phyloP scores from a whole-genome alignment of 2,888 invertebrate genomes.

The Melanotus villosus region DNA sequence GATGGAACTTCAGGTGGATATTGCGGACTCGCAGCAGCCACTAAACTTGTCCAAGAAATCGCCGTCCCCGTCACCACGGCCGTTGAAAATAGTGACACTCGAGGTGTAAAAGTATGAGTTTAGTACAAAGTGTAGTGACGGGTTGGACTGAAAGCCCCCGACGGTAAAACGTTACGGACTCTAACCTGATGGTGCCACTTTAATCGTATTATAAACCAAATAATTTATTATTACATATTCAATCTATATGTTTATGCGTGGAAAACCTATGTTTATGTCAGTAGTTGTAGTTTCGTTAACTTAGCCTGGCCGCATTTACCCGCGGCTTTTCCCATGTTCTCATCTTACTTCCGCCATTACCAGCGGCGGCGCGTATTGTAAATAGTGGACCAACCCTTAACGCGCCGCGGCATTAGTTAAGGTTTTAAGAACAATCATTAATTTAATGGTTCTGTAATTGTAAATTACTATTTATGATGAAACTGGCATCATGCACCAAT shows the following conservation, averaged over 20 bases:
- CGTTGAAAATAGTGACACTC: constrained; percentile 67
- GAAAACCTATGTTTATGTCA: constrained; percentile 51
- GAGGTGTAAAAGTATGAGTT: constrained; percentile 64
- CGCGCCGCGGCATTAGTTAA: constrained; percentile 60
- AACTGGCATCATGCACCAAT: constrained; percentile 68
- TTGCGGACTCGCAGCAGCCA: constrained; percentile 86
- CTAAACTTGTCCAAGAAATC: constrained; percentile 91
- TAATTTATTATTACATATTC: constrained; percentile 67
- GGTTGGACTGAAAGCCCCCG: constrained; percentile 55
- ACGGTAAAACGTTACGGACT: constrained; percentile 30
- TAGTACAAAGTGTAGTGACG: constrained; percentile 60
- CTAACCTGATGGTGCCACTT: constrained; percentile 65
- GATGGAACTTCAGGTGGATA: constrained; percentile 86
- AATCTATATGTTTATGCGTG: constrained; percentile 58
- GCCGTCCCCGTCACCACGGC: constrained; percentile 82
- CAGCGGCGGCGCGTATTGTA: constrained; percentile 62
- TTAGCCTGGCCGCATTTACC: constrained; percentile 47
- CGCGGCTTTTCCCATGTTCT: constrained; percentile 52
- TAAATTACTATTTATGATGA: constrained; percentile 58
- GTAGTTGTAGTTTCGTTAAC: constrained; percentile 59
- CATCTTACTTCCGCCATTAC: constrained; percentile 66
- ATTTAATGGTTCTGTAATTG: constrained; percentile 66
- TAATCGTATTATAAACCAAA: constrained; percentile 69
- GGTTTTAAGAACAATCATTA: constrained; percentile 71
- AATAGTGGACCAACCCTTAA: constrained; percentile 67